These are phyloP conservation scores for Lucinisca nassula DNA, from an alignment of 2,888 invertebrate species.

Conservation along the genomic window DNA sequence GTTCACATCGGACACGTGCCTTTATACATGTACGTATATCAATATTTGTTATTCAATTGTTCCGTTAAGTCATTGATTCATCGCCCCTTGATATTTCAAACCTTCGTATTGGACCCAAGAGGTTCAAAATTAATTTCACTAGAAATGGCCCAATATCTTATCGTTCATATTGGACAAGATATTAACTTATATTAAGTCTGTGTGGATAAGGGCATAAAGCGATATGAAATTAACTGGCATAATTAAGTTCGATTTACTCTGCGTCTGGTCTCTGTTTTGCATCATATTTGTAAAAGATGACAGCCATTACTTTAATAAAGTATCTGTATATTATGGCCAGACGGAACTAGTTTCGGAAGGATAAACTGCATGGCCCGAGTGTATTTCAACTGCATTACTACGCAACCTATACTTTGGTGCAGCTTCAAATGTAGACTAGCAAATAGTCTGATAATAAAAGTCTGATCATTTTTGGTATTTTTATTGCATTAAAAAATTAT, in stretches of 20 bases:
- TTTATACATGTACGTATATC: too few species aligned
- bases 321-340: conserved; percentile 35
- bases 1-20: too few species aligned
- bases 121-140: conserved; percentile 5
- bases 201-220: conserved; percentile 7
- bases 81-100: not conserved
- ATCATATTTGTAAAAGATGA: conserved; percentile 40
- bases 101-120: not conserved
- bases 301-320: conserved; percentile 46
- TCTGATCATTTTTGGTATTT: too few species aligned
- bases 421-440: too few species aligned
- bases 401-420: too few species aligned
- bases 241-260: conserved; percentile 34
- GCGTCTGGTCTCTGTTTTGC: conserved; percentile 17
- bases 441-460: too few species aligned
- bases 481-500: too few species aligned
- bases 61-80: not conserved
- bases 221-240: conserved; percentile 13
- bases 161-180: not conserved
- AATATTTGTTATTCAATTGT: conserved; percentile 5
- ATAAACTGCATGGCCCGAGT: too few species aligned
- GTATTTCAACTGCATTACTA: too few species aligned
- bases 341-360: not conserved
- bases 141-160: conserved; percentile 2
- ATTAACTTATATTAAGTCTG: not conserved